Evolutionary conservation across 2,113 vertebrate genomes (phyloP).

Genomic region (Seriola rivoliana): DNA sequence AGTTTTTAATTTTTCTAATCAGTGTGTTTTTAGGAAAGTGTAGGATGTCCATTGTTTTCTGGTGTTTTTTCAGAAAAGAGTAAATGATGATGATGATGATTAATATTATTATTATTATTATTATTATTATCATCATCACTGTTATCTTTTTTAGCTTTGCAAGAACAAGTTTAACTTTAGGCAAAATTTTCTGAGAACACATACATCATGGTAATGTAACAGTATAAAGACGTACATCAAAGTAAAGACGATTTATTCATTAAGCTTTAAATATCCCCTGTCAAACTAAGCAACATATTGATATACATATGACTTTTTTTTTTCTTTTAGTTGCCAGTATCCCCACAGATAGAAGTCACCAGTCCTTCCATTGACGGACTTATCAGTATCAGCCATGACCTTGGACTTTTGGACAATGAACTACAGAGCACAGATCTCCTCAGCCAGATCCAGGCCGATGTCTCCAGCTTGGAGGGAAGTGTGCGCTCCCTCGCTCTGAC

Average conservation of each 20-base stretch:
- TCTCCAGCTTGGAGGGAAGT: slow-evolving; percentile 82
- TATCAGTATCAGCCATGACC: slow-evolving; percentile 73
- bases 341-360: neutral
- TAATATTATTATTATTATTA: too few relatives aligned
- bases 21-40: neutral
- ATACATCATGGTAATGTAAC: too few relatives aligned
- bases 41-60: neutral
- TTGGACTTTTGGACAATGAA: slow-evolving; percentile 81
- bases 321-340: slow-evolving; percentile 1
- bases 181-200: too few relatives aligned
- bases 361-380: slow-evolving; percentile 74
- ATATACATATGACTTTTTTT: neutral
- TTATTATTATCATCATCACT: too few relatives aligned
- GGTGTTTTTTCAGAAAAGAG: neutral
- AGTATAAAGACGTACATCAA: neutral
- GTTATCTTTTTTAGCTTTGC: neutral
- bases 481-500: slow-evolving; percentile 70
- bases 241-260: neutral
- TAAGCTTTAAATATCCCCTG: neutral
- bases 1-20: neutral
- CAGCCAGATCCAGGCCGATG: slow-evolving; percentile 82
- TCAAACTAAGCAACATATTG: neutral
- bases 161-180: neutral
- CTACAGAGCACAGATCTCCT: slow-evolving; percentile 66
- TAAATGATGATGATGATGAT: too few relatives aligned